Evolutionary conservation across 2,888 invertebrate species (phyloP).

Genomic region (Harpalus rufipes): DNA sequence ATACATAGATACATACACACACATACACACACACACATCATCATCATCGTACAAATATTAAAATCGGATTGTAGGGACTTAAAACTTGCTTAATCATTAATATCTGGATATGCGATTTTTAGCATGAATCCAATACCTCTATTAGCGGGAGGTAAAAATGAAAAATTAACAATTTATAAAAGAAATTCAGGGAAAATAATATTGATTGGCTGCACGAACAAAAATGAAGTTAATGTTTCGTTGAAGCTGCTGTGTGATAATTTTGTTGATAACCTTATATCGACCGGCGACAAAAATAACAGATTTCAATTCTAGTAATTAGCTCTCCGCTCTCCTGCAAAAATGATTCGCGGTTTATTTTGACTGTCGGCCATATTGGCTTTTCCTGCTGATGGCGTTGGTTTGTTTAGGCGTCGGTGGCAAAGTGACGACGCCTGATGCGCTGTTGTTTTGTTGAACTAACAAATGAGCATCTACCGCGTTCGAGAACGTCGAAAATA

Average conservation of each 20-base stretch:
- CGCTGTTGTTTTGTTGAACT: constrained; percentile 30
- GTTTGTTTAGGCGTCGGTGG: background rate
- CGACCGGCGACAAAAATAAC: background rate
- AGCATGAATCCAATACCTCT: no score
- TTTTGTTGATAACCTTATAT: background rate
- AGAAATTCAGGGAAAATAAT: no score
- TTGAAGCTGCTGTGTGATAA: background rate
- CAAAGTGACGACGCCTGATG: constrained; percentile 5
- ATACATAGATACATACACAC: no score
- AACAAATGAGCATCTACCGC: constrained; percentile 35
- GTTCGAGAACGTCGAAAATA: constrained; percentile 46
- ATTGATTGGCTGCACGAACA: no score
- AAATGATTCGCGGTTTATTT: background rate
- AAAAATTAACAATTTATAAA: no score
- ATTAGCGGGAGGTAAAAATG: no score
- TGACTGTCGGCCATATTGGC: constrained; percentile 20
- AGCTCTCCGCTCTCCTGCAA: background rate
- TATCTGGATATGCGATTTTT: no score
- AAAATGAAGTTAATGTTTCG: no score
- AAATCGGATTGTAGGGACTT: no score
- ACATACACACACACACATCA: no score
- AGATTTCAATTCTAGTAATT: background rate
- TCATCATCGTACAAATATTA: no score
- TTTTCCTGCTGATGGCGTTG: constrained; percentile 20
- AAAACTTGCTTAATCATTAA: no score